These are phyloP conservation scores for Poeciliopsis gracilis DNA, from an alignment of 2,797 vertebrate species.

Conservation along the genomic window DNA sequence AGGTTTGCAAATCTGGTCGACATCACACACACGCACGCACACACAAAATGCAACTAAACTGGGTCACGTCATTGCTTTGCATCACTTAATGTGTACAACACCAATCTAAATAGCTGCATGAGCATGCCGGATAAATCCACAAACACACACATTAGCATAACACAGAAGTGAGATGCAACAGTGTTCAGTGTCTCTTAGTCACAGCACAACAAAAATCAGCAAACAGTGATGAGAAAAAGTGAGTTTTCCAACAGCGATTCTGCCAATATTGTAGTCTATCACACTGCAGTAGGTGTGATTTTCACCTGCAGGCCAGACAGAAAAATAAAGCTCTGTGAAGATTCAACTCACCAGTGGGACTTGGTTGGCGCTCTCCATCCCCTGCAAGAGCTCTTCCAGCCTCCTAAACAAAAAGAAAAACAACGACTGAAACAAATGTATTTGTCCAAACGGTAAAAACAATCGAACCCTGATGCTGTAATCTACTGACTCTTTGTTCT, in stretches of 20 bases:
- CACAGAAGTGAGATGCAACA: conserved; percentile 32
- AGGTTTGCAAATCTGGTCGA: conserved; percentile 34
- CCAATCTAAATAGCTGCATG: conserved; percentile 49
- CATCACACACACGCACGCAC: conserved; percentile 38
- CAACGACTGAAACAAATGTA: neutral
- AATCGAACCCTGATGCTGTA: neutral
- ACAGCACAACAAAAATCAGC: conserved; percentile 42
- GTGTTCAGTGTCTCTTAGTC: conserved; percentile 40
- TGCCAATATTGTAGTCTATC: conserved; percentile 25
- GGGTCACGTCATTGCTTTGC: conserved; percentile 53
- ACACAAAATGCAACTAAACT: conserved; percentile 15
- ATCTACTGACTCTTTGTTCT: neutral
- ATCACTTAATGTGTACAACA: conserved; percentile 45
- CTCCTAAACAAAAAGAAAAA: conserved; percentile 37
- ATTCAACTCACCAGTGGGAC: conserved; percentile 53
- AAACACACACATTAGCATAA: conserved; percentile 41
- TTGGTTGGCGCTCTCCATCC: conserved; percentile 25
- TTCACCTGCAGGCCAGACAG: conserved; percentile 74
- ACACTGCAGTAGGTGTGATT: conserved; percentile 60
- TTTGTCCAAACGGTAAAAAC: neutral
- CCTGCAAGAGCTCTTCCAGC: conserved; percentile 7
- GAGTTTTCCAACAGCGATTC: conserved; percentile 18
- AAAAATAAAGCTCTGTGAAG: conserved; percentile 59
- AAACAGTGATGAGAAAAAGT: conserved; percentile 25
- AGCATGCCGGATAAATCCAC: neutral